Percentiles rank a stretch among this genome's conserved stretches.
These are phyloP conservation scores for Rotaria socialis DNA, from an alignment of 2,888 invertebrate species.

Conservation along the genomic window DNA sequence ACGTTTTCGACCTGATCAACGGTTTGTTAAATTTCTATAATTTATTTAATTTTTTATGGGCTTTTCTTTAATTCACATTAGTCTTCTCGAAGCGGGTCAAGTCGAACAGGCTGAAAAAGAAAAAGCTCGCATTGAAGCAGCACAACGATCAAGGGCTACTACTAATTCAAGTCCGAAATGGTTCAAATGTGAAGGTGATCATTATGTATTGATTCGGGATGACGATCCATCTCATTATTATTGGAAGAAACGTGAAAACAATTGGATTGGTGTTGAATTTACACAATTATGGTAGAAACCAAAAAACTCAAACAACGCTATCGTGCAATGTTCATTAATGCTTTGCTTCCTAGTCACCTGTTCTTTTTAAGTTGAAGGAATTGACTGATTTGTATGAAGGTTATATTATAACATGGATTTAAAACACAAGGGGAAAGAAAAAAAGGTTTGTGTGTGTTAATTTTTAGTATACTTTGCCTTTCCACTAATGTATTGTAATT, in stretches of 20 bases:
- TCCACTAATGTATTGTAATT: background rate
- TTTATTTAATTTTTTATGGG: too few species aligned
- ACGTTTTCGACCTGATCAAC: constrained; percentile 72
- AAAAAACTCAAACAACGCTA: background rate
- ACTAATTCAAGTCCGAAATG: background rate
- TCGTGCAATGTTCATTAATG: background rate
- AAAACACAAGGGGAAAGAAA: background rate
- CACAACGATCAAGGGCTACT: constrained; percentile 64
- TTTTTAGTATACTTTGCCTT: background rate
- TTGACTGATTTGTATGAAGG: background rate
- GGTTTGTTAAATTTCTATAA: background rate
- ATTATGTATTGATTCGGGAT: background rate
- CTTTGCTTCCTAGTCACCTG: background rate
- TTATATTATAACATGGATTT: background rate
- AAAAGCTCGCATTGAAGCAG: constrained; percentile 71
- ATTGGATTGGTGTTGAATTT: background rate
- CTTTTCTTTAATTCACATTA: background rate
- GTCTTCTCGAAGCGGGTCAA: constrained; percentile 69
- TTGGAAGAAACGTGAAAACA: constrained; percentile 30
- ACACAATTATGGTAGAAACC: background rate
- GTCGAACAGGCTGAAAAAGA: constrained; percentile 69
- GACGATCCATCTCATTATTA: background rate
- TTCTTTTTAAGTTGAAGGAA: background rate
- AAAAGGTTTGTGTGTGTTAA: background rate
- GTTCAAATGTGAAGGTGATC: background rate